Evolutionary conservation across 2,113 vertebrate species (phyloP), one percentile per base, ranked within the genome.

Genomic region (Siniperca chuatsi): DNA sequence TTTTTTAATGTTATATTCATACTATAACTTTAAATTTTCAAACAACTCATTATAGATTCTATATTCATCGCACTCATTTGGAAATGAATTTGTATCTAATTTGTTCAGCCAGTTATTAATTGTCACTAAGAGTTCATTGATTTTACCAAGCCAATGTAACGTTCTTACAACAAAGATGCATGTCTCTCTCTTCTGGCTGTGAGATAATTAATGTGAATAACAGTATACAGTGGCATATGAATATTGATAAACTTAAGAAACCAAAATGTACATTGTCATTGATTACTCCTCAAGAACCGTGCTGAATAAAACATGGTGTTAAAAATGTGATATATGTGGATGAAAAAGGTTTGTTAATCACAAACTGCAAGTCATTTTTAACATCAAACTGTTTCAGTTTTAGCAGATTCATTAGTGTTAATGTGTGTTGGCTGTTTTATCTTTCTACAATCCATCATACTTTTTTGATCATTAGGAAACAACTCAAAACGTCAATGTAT

Each of bases 221-320:
- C 25, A 46, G 55, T 11, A 48, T 55, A 23, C 50, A 23, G 73
- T 20, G 7, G 62, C 18, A 33, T 65, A 79, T 83, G 60, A 89
- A 87, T 89, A 81, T 75, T 81, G 64, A 91, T 89, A 42, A 65
- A 69, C 25, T 54, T 23, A 70, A 78, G 20, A 76, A 50, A 40
- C n/a, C 12, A 33, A 73, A 84, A 84, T 62, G 74, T 61, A 44
- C 44, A 57, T 78, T 82, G 70, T 79, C 33, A 81, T 58, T 11
- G 21, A 71, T 83, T 18, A 72, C 10, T 60, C 62, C 76, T 57
- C 35, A 46, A 37, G 6, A 80, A 5, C 9, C 54, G 72, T 46
- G 48, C 20, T 81, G 54, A 90, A 86, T 84, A 74, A 81, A 87
- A 82, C 25, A 66, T 73, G 25, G 4, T 35, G 29, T 69, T 81